Base-by-base conservation (phyloP, 92 coral and sea anemone genomes). In the Epizoanthus illoricatus region DNA sequence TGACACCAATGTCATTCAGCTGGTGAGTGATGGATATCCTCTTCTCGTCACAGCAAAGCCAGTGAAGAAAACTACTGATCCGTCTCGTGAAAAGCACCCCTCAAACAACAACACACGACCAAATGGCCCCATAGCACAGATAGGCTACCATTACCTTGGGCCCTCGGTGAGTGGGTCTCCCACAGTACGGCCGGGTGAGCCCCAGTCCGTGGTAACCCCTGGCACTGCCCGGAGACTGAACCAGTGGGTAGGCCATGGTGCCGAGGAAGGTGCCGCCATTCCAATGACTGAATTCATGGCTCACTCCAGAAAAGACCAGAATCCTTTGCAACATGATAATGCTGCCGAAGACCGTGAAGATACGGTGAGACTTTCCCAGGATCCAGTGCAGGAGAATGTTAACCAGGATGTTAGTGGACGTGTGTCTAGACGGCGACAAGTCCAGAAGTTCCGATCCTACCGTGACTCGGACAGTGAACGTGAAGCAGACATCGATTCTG, bases 381-480 rank as follows among this genome's bases (percentile, higher is more conserved):
- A 85, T 67, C 61, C 69, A 33, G 49, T 66, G 49, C 78, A 83
- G 19, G 87, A 88, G 18, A 74, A 52, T 9, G 69, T 79, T 67
- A 83, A 84, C 21, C 87, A 89, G 63, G 75, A 87, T 66, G 65
- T 76, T 47, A 73, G 79, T 65, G 71, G 86, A 17, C 71, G 70
- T 55, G 7, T 74, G 11, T 58, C 89, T 1, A 86, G 89, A 11
- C 89, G 86, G 49, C 81, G 81, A 42, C 91, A 82, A 45, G 65
- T 71, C 20, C 94, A 90, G 54, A 89, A 89, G 80, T 93, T 93
- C 87, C 82, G 90, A 47, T 91, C 94, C 40, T 93, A 88, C 86
- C 88, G 97, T 16, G 97, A 92, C 71, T 84, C 94, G 2, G 97
- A 85, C 28, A 92, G 92, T 61, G 97, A 91, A 55, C 90, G 92